Base-by-base conservation (phyloP, 2,797 vertebrate species). In the Trachurus trachurus region DNA sequence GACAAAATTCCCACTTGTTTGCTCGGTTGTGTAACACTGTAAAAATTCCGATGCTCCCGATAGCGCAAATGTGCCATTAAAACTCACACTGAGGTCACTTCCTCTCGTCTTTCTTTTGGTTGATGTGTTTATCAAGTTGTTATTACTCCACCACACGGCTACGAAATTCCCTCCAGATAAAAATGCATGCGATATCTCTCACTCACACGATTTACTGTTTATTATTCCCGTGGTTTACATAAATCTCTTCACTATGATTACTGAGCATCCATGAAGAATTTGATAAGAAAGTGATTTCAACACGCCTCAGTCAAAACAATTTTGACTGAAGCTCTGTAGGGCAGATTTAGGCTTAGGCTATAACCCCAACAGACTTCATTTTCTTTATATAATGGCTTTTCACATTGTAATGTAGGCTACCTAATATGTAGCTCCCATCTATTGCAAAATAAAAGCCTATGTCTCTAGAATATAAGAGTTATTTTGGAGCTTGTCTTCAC, bases 51-150 rank as follows among this genome's bases (percentile, higher is more conserved):
- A 85, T 26, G n/a, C 10, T 74, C 61, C 13, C 0, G 4, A 9
- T 0, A 12, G n/a, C 1, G 12, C 9, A 2, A 53, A 90, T 4
- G 74, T 16, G 2, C 52, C 87, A 75, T 63, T 60, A 52, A 26
- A 81, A 77, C 60, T 78, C 44, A 17, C 34, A 34, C 73, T 88
- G 88, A 91, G 81, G 83, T 93, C 90, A 92, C 83, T 88, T 92
- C 91, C 89, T 87, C 53, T 76, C 42, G 56, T 10, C 50, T 47
- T 50, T 56, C 1, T 31, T n/a, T 5, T n/a, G 16, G 15, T 42
- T 74, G 31, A 47, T 76, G 1, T 61, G 66, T 60, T 76, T 47
- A 26, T 67, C 22, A 26, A 49, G 45, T 49, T 63, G 9, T 67
- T 52, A 15, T 60, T 19, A 16, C 13, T 52, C 53, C 26, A 22